Evolutionary conservation across 2,888 invertebrate genomes (phyloP).

Genomic region (Parnassius orleans): DNA sequence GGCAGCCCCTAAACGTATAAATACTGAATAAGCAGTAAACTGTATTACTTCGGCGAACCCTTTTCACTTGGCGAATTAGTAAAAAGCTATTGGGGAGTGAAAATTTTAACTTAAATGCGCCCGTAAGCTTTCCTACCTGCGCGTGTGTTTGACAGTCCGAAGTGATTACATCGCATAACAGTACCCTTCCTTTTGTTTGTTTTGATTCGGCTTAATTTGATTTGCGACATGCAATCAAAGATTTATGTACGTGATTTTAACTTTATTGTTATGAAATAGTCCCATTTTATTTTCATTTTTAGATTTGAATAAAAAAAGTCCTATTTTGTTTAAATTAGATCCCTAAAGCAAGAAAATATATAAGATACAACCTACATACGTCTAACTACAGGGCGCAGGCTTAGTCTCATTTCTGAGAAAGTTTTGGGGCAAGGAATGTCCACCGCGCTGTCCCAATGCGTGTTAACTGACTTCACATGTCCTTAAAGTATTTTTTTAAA

Average conservation of each 20-base stretch:
- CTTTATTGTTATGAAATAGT: too few relatives aligned
- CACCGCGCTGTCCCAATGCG: too few relatives aligned
- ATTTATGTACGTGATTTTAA: background rate
- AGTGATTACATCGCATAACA: constrained; percentile 71
- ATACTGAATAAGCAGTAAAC: constrained; percentile 82
- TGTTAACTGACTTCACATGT: too few relatives aligned
- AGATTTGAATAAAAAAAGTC: too few relatives aligned
- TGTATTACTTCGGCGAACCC: constrained; percentile 80
- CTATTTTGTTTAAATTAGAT: too few relatives aligned
- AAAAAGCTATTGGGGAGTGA: constrained; percentile 80
- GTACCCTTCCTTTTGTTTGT: constrained; percentile 72
- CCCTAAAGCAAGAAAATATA: too few relatives aligned
- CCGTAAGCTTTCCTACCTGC: constrained; percentile 68
- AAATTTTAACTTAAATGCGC: constrained; percentile 79
- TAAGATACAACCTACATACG: too few relatives aligned
- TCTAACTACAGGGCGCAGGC: too few relatives aligned
- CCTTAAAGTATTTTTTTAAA: too few relatives aligned
- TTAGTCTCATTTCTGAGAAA: too few relatives aligned
- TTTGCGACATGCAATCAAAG: constrained; percentile 61
- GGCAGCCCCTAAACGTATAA: constrained; percentile 74
- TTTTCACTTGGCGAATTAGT: constrained; percentile 82
- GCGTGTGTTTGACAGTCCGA: constrained; percentile 78
- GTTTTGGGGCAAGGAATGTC: too few relatives aligned
- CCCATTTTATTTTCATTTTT: too few relatives aligned
- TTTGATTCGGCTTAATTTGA: constrained; percentile 76